Evolutionary conservation across 2,113 vertebrate genomes (phyloP), one percentile per base, ranked within the genome.

Genomic region (Hydropotes inermis): DNA sequence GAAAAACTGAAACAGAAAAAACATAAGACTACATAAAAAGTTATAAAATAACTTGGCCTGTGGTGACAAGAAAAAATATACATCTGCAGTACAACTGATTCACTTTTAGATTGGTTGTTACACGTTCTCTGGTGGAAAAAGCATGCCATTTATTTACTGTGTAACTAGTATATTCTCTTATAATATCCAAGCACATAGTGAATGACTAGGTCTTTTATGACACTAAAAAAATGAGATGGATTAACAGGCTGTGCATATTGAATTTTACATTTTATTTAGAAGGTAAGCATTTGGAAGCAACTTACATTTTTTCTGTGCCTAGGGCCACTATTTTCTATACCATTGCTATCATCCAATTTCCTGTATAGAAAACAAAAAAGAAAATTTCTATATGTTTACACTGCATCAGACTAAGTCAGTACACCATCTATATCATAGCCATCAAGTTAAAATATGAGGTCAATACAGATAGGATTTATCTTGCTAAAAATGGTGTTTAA

Each of bases 341-440:
- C 95, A 33, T 96, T 93, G 67, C 83, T 96, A 5, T 98, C 98
- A 54, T 99, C 98, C 21, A 98, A 98, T 97, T 98, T 99, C 83
- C 99, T 99, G 0, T 3, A 89, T 74, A 28, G 78, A 86, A 98
- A 95, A 97, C 28, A 92, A 7, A 52, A 87, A 84, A 64, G n/a
- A 86, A 89, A 95, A 85, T 64, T 52, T 90, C 8, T 47, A 85
- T 2, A 39, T 74, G n/a, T 70, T 85, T 74, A 85, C 7, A n/a
- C 1, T 47, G n/a, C 27, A 85, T 57, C 52, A 87, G 39, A 83
- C 85, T 39, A 87, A 97, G 54, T 85, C 45, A 92, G 30, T 36
- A 43, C 2, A 83, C 7, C 2, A 94, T 60, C n/a, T 52, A 3
- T 19, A n/a, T 3, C 6, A 47, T 5, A 10, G n/a, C 2, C 39